Evolutionary conservation across 2,113 vertebrate species (phyloP), one percentile per base, ranked within the genome.

Genomic region (Anhinga rufa): DNA sequence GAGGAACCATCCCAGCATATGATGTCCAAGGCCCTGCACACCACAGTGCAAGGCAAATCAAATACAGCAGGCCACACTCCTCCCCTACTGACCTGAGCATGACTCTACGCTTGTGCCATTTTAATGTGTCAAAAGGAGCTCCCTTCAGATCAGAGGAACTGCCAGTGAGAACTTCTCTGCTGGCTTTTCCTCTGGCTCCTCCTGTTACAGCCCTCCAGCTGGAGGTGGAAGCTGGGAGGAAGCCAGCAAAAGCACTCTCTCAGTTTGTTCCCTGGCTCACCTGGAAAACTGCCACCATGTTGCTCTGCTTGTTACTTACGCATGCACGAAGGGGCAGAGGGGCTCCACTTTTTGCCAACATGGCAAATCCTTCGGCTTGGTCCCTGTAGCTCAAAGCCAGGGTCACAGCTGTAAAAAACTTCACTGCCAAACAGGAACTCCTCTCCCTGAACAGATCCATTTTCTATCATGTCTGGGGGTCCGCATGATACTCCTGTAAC

Each of bases 341-440:
- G 97, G 32, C 36, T 97, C 98, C 97, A 98, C 76, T 96, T 97
- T 40, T 91, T 97, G 89, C 97, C 96, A 76, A 97, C 88, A 5
- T 98, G 94, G 82, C 98, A 98, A 62, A 97, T 97, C 38, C 97
- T 97, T 78, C 88, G 91, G 72, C 97, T 97, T 65, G 97, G 91
- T n/a, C 98, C 97, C 34, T 96, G 94, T 5, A 98, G 88, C 84
- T 97, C 96, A 93, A 95, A 98, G 62, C 98, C 97, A 72, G 69
- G 82, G 82, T 97, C 93, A 69, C 97, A 98, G 78, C 83, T 96
- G 78, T 98, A 98, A 54, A 97, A 90, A 80, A 97, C 75, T 52
- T 98, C 97, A 87, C 93, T 95, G 87, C 92, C 97, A 85, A 96
- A 92, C 3, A 97, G 86, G 84, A 97, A 96, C 48, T 93, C 92